Conservation (phyloP, 30 jellyfish, hydroid and myxozoan species). For the Mastigias papua region DNA sequence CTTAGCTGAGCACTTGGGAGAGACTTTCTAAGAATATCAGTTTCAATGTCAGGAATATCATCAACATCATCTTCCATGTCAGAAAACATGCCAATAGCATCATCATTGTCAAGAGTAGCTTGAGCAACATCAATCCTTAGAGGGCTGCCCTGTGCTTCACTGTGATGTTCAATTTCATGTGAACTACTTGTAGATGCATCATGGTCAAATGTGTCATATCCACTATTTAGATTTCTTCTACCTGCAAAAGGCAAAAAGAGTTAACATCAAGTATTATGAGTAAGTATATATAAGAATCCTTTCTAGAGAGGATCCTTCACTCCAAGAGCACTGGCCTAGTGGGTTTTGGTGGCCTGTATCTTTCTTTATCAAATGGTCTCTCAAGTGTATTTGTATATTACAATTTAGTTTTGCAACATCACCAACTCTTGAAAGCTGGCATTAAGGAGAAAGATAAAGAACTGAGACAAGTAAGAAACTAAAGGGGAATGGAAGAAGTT, state of each 20-base stretch:
- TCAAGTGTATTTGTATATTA: too few species aligned
- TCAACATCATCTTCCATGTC: constrained; percentile 49
- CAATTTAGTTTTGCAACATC: too few species aligned
- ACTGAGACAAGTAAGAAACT: too few species aligned
- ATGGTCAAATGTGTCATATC: constrained; percentile 13
- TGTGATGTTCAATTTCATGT: not conserved
- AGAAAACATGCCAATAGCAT: not conserved
- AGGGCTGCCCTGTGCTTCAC: not conserved
- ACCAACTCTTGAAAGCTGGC: too few species aligned
- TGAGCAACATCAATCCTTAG: constrained; percentile 8
- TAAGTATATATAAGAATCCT: too few species aligned
- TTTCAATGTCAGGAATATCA: constrained; percentile 27
- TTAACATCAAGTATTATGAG: not conserved
- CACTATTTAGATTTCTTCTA: too few species aligned
- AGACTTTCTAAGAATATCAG: constrained; percentile 48
- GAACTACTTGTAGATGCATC: not conserved
- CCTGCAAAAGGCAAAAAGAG: not conserved
- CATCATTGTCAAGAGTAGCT: not conserved
- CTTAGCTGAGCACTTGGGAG: constrained; percentile 73
- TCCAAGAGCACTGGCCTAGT: too few species aligned
- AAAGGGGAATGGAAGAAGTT: too few species aligned
- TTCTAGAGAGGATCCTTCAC: too few species aligned
- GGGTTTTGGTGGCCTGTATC: too few species aligned
- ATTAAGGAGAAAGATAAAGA: too few species aligned
- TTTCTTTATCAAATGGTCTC: too few species aligned